A percentile compares a stretch with the other conserved stretches of the same genome.
Evolutionary conservation across 2,113 vertebrate species (phyloP).

Genomic region (Austrofundulus limnaeus): DNA sequence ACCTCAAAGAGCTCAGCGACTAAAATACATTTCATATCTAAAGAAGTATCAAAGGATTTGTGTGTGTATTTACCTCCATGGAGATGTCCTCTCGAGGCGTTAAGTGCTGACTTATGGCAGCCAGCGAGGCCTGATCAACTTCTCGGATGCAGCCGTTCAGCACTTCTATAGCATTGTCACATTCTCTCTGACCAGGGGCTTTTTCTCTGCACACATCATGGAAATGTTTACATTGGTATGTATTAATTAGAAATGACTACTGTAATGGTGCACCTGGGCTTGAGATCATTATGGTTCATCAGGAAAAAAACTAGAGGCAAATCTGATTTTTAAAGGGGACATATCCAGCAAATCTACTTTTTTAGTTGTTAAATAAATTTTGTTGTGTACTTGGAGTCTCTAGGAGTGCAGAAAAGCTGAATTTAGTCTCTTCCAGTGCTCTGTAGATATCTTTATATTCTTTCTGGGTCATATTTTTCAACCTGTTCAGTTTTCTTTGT

Average conservation of each 20-base stretch:
- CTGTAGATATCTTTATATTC: too few species aligned
- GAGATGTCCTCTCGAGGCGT: constrained; percentile 92
- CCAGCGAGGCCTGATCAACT: constrained; percentile 94
- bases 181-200: constrained; percentile 94
- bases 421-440: too few species aligned
- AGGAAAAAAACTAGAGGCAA: too few species aligned
- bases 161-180: constrained; percentile 92
- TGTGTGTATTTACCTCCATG: constrained; percentile 85
- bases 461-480: too few species aligned
- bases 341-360: too few species aligned
- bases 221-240: background rate
- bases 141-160: constrained; percentile 92
- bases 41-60: background rate
- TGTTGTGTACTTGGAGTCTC: too few species aligned
- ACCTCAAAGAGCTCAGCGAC: too few species aligned
- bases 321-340: too few species aligned
- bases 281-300: too few species aligned
- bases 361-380: too few species aligned
- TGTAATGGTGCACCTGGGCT: background rate
- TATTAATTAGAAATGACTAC: background rate
- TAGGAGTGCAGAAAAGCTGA: too few species aligned
- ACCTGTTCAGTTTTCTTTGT: too few species aligned
- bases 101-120: constrained; percentile 95
- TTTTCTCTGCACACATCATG: constrained; percentile 84
- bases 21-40: background rate